A percentile compares a stretch with the other conserved stretches of the same genome.
Conservation (phyloP, 2,113 vertebrate genomes). For the Trinectes maculatus region DNA sequence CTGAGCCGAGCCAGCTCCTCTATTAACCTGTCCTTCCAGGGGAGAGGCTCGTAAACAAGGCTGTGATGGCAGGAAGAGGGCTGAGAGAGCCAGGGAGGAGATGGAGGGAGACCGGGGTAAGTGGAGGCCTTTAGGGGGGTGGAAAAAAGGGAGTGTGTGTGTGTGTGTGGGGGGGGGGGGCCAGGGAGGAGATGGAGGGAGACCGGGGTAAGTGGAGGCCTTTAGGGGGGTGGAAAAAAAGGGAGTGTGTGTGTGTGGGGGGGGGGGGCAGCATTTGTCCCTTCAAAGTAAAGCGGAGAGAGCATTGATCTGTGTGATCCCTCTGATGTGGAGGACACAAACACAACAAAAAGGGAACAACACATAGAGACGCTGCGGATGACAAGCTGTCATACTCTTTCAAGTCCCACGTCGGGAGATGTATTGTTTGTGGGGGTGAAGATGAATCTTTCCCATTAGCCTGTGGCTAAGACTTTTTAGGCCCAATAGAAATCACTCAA, state of each 20-base stretch:
- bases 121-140: constrained; percentile 54
- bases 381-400: constrained; percentile 75
- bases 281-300: constrained; percentile 65
- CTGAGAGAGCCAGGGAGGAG: constrained; percentile 3
- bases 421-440: constrained; percentile 57
- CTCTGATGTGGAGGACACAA: constrained; percentile 64
- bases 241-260: background rate
- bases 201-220: constrained; percentile 49
- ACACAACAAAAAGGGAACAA: constrained; percentile 65
- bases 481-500: constrained; percentile 58
- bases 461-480: constrained; percentile 65
- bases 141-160: background rate
- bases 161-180: background rate
- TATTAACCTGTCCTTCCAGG: constrained; percentile 75
- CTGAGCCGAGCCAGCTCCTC: constrained; percentile 71
- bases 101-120: constrained; percentile 34
- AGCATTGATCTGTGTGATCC: constrained; percentile 64
- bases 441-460: constrained; percentile 60
- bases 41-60: constrained; percentile 77
- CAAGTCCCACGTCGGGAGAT: constrained; percentile 52
- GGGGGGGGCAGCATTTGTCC: constrained; percentile 38
- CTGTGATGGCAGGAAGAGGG: constrained; percentile 66
- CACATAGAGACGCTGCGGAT: constrained; percentile 49
- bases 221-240: constrained; percentile 29
- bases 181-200: constrained; percentile 14